Evolutionary conservation across 1,140 invertebrate genomes (phyloP).

Genomic region (Formica exsecta): DNA sequence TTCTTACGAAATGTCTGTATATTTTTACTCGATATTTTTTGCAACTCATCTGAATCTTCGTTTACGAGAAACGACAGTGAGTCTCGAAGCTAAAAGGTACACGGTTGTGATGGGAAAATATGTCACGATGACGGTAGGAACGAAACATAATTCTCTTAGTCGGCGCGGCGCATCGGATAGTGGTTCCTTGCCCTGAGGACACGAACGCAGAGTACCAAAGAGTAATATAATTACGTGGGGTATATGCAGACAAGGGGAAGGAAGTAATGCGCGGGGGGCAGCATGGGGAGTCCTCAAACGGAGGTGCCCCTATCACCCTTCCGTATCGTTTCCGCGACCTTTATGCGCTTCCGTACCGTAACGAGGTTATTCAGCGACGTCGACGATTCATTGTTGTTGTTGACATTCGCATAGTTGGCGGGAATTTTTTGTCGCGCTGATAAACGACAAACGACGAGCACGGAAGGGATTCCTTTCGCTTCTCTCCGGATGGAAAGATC

Average conservation of each 20-base stretch:
- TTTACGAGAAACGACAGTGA: neutral
- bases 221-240: constrained; percentile 74
- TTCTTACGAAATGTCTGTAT: neutral
- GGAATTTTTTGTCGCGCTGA: constrained; percentile 58
- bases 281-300: constrained; percentile 40
- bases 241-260: constrained; percentile 54
- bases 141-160: constrained; percentile 65
- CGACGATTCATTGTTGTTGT: constrained; percentile 72
- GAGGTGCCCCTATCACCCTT: constrained; percentile 57
- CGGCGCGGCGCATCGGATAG: constrained; percentile 29
- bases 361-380: constrained; percentile 69
- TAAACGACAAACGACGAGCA: constrained; percentile 55
- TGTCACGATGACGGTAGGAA: constrained; percentile 56
- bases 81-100: constrained; percentile 48
- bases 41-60: constrained; percentile 33
- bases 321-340: constrained; percentile 63
- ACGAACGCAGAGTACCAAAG: constrained; percentile 65
- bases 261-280: constrained; percentile 56
- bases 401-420: constrained; percentile 53
- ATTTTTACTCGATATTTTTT: constrained; percentile 23
- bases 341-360: constrained; percentile 60
- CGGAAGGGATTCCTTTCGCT: constrained; percentile 1
- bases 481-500: constrained; percentile 42
- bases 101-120: constrained; percentile 39
- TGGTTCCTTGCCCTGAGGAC: constrained; percentile 55